Evolutionary conservation across 2,888 invertebrate genomes (phyloP).

Genomic region (Microplitis deprimator): DNA sequence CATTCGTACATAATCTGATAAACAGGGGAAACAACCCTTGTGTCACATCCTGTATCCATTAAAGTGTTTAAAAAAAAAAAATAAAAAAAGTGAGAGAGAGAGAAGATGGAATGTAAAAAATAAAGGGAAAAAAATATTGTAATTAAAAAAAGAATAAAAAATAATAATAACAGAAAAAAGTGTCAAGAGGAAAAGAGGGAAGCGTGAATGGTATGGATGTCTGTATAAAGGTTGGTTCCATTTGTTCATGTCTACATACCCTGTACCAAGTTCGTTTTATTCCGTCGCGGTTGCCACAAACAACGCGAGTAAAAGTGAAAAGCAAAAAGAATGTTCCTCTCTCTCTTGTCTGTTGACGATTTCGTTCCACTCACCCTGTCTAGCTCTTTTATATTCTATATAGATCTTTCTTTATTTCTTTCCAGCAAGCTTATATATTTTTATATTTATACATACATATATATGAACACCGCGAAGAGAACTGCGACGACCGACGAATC

Average conservation of each 20-base stretch:
- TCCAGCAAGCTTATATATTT: neutral
- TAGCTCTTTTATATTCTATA: neutral
- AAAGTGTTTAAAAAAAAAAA: conserved; percentile 11
- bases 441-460: neutral
- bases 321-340: conserved; percentile 33
- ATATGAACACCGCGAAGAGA: conserved; percentile 36
- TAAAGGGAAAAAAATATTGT: neutral
- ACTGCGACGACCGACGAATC: conserved; percentile 50
- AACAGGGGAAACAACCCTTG: neutral
- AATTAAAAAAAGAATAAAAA: neutral
- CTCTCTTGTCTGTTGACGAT: neutral
- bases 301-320: conserved; percentile 29
- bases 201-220: conserved; percentile 41
- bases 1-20: neutral
- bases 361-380: neutral
- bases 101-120: neutral
- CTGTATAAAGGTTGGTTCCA: conserved; percentile 54
- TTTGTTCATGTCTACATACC: conserved; percentile 43
- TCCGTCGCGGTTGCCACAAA: conserved; percentile 21
- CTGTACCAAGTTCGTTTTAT: neutral
- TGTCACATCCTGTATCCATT: conserved; percentile 6
- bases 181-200: conserved; percentile 14
- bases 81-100: conserved; percentile 7
- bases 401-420: conserved; percentile 13
- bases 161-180: neutral